Base-by-base conservation (phyloP, 2,888 invertebrate genomes). In the Zygaena filipendulae region DNA sequence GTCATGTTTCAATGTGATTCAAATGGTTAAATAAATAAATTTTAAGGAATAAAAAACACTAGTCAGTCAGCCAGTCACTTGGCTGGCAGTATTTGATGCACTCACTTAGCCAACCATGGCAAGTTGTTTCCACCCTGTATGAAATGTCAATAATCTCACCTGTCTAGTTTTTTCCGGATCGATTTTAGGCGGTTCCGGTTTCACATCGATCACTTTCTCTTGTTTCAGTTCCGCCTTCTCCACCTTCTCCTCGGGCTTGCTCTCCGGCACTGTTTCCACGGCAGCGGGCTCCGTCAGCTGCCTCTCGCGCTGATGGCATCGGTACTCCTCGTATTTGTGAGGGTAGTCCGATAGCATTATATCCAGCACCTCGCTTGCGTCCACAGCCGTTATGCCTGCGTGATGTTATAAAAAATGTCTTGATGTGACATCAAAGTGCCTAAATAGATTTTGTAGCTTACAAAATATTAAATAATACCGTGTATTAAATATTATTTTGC, bases 281-380 rank as follows among this genome's bases (percentile, higher is more conserved):
- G 35, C 23, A 4, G 47, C 36, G 1, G 52, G 39, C 18, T 43
- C 60, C 2, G 54, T 45, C 9, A 61, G 46, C 28, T 69, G 90
- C 46, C 85, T 56, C 33, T 59, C 84, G 3, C 59, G 79, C 59
- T 88, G 86, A 47, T 87, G 84, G 40, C 88, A 86, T 30, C 91
- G 85, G 59, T 90, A 92, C 54, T 96, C 96, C 62, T 95, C 92
- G 59, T 95, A 97, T 55, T 97, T 96, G 36, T 91, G 91, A 23
- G 93, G 94, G 68, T 96, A 98, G 71, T 98, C 98, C 16, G 90
- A 87, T 42, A 91, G 87, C 95, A 98, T 95, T 31, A 98, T 89
- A 57, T 98, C 97, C 43, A 96, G 80, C 25, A 98, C 93, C 63
- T 97, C 97, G 25, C 93, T 91, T 36, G 92, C 93, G 50, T 88